Evolutionary conservation across 1,140 invertebrate genomes (phyloP).

Genomic region (Daktulosphaira vitifoliae): DNA sequence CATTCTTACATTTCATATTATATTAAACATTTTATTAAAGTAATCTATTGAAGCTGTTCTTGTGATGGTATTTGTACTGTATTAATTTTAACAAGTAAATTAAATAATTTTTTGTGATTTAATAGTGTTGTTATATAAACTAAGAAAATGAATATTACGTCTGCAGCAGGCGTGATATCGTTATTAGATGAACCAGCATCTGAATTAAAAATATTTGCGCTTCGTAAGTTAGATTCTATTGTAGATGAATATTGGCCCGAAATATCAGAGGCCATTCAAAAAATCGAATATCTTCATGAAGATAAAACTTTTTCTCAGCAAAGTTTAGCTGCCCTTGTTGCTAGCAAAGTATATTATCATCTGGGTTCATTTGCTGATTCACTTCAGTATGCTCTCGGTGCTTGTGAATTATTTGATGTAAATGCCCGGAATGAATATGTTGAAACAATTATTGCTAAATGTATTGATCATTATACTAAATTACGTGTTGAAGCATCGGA

Average conservation of each 20-base stretch:
- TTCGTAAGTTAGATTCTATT: slow-evolving; percentile 81
- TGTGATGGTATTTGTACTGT: too few species aligned
- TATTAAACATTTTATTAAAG: too few species aligned
- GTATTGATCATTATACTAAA: slow-evolving; percentile 90
- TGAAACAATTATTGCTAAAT: slow-evolving; percentile 92
- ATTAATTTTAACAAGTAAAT: too few species aligned
- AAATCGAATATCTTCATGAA: slow-evolving; percentile 95
- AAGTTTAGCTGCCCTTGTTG: slow-evolving; percentile 89
- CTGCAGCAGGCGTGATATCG: slow-evolving; percentile 81
- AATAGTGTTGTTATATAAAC: too few species aligned
- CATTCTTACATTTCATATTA: too few species aligned
- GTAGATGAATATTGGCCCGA: slow-evolving; percentile 98
- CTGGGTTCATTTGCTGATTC: slow-evolving; percentile 94
- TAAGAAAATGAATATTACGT: slow-evolving; percentile 22
- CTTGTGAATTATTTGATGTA: slow-evolving; percentile 88
- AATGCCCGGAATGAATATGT: slow-evolving; percentile 90
- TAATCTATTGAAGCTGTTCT: too few species aligned
- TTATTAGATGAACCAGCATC: slow-evolving; percentile 87
- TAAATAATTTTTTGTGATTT: too few species aligned
- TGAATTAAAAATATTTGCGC: slow-evolving; percentile 86
- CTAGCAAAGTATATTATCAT: slow-evolving; percentile 98
- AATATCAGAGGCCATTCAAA: slow-evolving; percentile 94
- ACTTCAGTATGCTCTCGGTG: slow-evolving; percentile 84
- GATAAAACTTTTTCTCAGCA: slow-evolving; percentile 79
- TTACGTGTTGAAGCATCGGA: slow-evolving; percentile 59